These are phyloP conservation scores for Excalfactoria chinensis DNA, from an alignment of 2,113 vertebrate genomes.

Conservation along the genomic window DNA sequence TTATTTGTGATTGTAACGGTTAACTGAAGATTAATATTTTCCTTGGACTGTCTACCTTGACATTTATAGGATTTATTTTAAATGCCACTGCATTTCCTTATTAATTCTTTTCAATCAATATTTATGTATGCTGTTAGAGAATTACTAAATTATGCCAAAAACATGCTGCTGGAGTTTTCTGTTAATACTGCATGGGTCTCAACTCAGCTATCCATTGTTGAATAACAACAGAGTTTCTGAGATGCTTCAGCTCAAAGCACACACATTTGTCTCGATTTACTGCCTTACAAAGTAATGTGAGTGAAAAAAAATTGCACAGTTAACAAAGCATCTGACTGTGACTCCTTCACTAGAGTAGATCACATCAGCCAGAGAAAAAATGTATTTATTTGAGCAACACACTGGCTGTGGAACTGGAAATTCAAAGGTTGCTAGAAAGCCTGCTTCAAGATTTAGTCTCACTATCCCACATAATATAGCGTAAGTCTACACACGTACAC, in stretches of 20 bases:
- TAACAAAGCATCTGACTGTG: not conserved
- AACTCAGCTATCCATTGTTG: not conserved
- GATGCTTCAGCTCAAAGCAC: not conserved
- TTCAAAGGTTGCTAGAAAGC: not conserved
- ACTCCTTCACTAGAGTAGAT: not conserved
- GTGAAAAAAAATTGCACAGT: not conserved
- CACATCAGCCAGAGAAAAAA: not conserved
- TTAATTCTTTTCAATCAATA: not conserved
- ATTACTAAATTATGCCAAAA: not conserved
- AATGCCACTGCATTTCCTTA: not conserved
- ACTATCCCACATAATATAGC: not conserved
- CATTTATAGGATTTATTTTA: not conserved
- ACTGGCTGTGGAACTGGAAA: not conserved
- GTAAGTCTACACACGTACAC: not conserved
- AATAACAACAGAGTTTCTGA: not conserved
- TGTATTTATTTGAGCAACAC: not conserved
- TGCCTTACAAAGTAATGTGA: not conserved
- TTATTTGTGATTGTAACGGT: not conserved
- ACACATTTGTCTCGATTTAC: not conserved
- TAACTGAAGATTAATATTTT: not conserved
- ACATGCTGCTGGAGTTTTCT: not conserved
- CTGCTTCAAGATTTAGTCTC: not conserved
- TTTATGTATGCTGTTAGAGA: not conserved
- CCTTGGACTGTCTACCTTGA: not conserved
- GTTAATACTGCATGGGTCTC: not conserved